phyloP scores from a whole-genome alignment of 2,797 vertebrate genomes.

The Spinus olivaceus region DNA sequence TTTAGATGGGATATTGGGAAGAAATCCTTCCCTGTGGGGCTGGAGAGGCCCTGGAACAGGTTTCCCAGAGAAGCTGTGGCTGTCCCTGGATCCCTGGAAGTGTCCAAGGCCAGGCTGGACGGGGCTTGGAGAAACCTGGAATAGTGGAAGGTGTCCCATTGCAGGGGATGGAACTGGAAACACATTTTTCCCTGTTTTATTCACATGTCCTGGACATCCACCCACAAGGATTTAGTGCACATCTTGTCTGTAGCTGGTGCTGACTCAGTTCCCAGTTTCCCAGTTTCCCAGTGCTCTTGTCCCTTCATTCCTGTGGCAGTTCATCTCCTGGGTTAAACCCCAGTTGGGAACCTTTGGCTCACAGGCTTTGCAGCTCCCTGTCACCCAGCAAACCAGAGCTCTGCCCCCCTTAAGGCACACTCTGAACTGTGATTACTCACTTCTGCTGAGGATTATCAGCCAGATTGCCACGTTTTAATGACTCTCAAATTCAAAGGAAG shows the following conservation, averaged over 20 bases:
- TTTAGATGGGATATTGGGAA: background rate
- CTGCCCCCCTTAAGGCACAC: background rate
- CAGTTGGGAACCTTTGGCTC: background rate
- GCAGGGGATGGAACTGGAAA: background rate
- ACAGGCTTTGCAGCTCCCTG: background rate
- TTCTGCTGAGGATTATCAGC: background rate
- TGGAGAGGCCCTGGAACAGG: background rate
- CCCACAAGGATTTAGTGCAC: background rate
- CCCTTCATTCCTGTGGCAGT: background rate
- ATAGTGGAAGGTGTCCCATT: accelerated
- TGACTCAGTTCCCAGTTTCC: background rate
- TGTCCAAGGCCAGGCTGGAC: accelerated
- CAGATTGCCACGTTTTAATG: background rate
- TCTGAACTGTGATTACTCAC: background rate
- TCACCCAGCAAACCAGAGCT: background rate
- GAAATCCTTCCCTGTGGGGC: background rate
- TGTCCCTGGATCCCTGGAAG: background rate
- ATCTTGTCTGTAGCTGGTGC: background rate
- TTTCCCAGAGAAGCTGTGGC: background rate
- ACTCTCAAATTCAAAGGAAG: background rate
- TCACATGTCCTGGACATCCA: background rate
- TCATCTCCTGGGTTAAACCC: background rate
- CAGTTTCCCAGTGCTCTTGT: background rate
- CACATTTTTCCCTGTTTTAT: accelerated
- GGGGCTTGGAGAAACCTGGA: accelerated